Evolutionary conservation across 2,797 vertebrate genomes (phyloP), one percentile per base, ranked within the genome.

Genomic region (Bucorvus abyssinicus): DNA sequence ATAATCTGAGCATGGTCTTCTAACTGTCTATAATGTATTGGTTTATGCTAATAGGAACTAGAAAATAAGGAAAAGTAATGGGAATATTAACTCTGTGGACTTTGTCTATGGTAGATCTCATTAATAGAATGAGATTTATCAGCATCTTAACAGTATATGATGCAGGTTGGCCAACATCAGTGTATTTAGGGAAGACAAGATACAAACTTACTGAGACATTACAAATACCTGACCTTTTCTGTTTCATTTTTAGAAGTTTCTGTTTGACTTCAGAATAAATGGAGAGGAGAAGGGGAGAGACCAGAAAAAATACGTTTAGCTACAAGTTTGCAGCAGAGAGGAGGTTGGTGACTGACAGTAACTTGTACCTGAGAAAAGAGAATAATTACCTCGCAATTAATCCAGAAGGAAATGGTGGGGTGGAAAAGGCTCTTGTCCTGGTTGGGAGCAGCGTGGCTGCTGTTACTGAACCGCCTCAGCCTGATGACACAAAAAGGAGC

Each of bases 381-480:
- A 32, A 40, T 1, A 7, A 42, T 34, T 26, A 77, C 34, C 3
- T 63, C 61, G 12, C 5, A 20, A 1, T 67, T 68, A 68, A 50
- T 38, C 9, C 34, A 6, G 45, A 64, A 23, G 34, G 45, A 50
- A 18, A 8, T n/a, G 23, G 14, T 49, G 19, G 36, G 27, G 10
- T 65, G 0, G 1, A 29, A 26, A 84, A 61, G 26, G 49, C 32
- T 78, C 29, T 57, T 30, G 30, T 49, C n/a, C 40, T 57, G 23
- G 0, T 2, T 32, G 65, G n/a, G 44, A 74, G 22, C 45, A 34
- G 24, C 0, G 0, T 70, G 36, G 32, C 45, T 68, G 45, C 65
- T 53, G 27, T n/a, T 55, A 15, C 9, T 44, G 38, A 64, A 9
- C 36, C 9, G 16, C 23, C 21, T 15, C 16, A 80, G 64, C 16